Base-by-base conservation (phyloP, 2,797 vertebrate species). In the Channa striata region DNA sequence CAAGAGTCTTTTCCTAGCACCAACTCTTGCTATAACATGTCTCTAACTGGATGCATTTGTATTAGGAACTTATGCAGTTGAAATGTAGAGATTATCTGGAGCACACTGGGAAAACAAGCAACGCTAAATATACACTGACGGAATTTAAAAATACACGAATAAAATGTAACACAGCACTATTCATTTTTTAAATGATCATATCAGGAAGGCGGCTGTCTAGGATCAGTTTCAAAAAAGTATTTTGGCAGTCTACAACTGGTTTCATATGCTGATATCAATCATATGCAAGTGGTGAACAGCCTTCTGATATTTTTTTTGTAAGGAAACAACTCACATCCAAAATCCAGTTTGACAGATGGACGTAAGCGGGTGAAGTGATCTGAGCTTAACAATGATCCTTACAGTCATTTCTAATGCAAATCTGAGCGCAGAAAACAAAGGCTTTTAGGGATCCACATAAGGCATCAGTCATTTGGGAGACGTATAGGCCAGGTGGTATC, bases 401-500 rank as follows among this genome's bases (percentile, higher is more conserved):
- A 2, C 76, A 71, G 82, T 81, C 84, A 62, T 87, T 82, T 83
- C 67, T 72, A 77, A 90, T 91, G 85, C 86, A 83, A 89, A 92
- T 91, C 56, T 75, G 68, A 83, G 68, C 14, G 2, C 19, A 36
- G 72, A 79, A 89, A 87, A 90, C 84, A 89, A 90, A 87, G 78
- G 70, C 79, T 77, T 78, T 82, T 62, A 67, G 73, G 54, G 79
- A 84, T 76, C 70, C 73, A 74, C 82, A 76, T 57, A 77, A 87
- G 74, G 48, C 77, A 48, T 78, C 85, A 77, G 82, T 84, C 81
- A 79, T 82, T 59, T 39, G 84, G 83, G 86, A 88, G 87, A 82
- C 82, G 47, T 81, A 82, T 67, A 72, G 86, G 78, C 86, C 90
- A 91, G 89, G 90, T 92, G 89, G 76, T 68, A 82, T 87, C 79